Evolutionary conservation across 1,140 invertebrate genomes (phyloP), one percentile per base, ranked within the genome.

Genomic region (Tetraneura akinire): DNA sequence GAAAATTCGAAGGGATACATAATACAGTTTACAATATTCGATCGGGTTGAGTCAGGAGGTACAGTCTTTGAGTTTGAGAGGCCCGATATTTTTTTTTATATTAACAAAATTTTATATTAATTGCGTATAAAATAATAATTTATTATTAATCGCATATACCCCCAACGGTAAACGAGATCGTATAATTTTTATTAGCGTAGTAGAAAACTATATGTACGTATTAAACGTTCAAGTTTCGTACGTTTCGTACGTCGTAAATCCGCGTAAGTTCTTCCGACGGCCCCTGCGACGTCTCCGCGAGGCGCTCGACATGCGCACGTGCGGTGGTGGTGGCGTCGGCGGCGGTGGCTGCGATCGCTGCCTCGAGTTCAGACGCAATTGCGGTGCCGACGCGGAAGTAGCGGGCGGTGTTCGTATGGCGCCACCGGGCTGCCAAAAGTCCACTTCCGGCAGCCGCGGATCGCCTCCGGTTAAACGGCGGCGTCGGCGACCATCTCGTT

Each of bases 301-400:
- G 4, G 68, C 68, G 47, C 47, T 71, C 9, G 68, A 71, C 68
- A 71, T 71, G 26, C 68, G 68, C 9, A 51, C 68, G 68, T 71
- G 45, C 10, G 68, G 68, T 45, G 45, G 68, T 8, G 66, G 66
- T 14, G 66, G 66, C 14, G 66, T 1, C 11, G 6, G 21, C 6
- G 68, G 45, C 13, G 68, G 23, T 14, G 21, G 23, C 14, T 16
- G 42, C 11, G 21, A 23, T 8, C 45, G 68, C 18, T n/a, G n/a
- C n/a, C n/a, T n/a, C n/a, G 14, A 3, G 29, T 45, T 16, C 1
- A 11, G n/a, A 16, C 23, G 62, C 10, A 32, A 42, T 18, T 3
- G 60, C 60, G 62, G 32, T n/a, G n/a, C 60, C 64, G 64, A 37
- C 37, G n/a, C 13, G 37, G 42, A 37, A n/a, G 42, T 5, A 3